Base-by-base conservation (phyloP, 2,888 invertebrate genomes). In the Psylliodes chrysocephalus region DNA sequence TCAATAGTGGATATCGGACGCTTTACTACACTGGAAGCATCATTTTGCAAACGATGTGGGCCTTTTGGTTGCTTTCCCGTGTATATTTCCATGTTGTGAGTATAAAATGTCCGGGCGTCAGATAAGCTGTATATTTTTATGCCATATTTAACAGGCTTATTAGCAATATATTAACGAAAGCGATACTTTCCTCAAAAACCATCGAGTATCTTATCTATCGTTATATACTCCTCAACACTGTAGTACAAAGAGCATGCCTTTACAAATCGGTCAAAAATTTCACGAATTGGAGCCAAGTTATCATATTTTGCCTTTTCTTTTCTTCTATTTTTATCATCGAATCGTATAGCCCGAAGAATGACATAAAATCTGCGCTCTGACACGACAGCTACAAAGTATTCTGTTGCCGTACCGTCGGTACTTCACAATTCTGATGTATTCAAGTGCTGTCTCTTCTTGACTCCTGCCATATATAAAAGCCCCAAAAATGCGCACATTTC, bases 161-260 rank as follows among this genome's bases (percentile, higher is more conserved):
- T 75, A 1, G 72, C 69, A 40, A 79, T 78, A 63, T 77, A 79
- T 63, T 78, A 74, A 19, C 71, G 33, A 64, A 77, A 74, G 19
- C 35, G 30, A 47, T 77, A 79, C 10, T 71, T 53, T 35, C 74
- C 75, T 56, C 73, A 53, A 60, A 77, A 75, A 10, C 62, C 69
- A 55, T 63, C 68, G 17, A 76, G 59, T 67, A 69, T 73, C 63
- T 74, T 74, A 66, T 76, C 73, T 25, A 75, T 64, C 30, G 71
- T 78, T 6, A 74, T 68, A 66, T 68, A 70, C 59, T 71, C 63
- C 19, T 69, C 72, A 22, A 68, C 59, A 60, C 28, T 56, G 56
- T 74, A 73, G 62, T 57, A 61, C 17, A 63, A 47, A 63, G 70
- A 64, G 51, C 75, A 78, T 33, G 71, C 74, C 19, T 65, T 30